Base-by-base conservation (phyloP, 2,888 invertebrate species). In the Caenorhabditis macrosperma region DNA sequence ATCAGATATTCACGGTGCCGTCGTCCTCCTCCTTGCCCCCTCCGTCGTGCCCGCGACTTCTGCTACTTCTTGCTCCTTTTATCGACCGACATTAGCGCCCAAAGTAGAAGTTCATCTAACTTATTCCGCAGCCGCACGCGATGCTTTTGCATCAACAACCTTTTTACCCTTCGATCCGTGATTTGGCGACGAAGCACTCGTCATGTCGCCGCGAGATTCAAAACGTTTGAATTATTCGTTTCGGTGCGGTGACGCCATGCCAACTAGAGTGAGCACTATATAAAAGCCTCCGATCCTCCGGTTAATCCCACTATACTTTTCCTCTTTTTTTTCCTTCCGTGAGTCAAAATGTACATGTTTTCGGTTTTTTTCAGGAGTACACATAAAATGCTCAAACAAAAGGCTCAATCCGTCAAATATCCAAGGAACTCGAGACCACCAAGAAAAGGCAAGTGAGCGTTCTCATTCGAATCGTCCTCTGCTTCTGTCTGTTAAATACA, bases 371-470 rank as follows among this genome's bases (percentile, higher is more conserved):
- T 44, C 44, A 44, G 44, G 44, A 17, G 17, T 44, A 38, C 44
- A 20, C 17, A 1, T n/a, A 55, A 28, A n/a, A 63, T 78, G 79
- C 28, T 79, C 28, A 79, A 79, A 69, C 74, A 74, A 59, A 79
- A 74, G 38, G 78, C 78, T 3, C 63, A 68, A 22, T 79, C 79
- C 9, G 79, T 79, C 48, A 79, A 74, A 59, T 79, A 79, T 54
- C 72, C 74, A 12, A 55, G 79, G 30, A 74, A 69, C 24, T 74
- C 74, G 22, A 55, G 79, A 17, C 74, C n/a, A n/a, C n/a, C 68
- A 15, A 28, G 63, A 22, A 79, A 79, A 60, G 79, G 79, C 74
- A 17, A 41, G 78, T 24, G 12, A 5, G 10, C 33, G 10, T 33
- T 33, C 33, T 33, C 33, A 33, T n/a, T n/a, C n/a, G n/a, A n/a